Percentiles rank a stretch among this genome's conserved stretches.
phyloP scores from a whole-genome alignment of 2,888 invertebrate species.

The Chromoteleia sp. region DNA sequence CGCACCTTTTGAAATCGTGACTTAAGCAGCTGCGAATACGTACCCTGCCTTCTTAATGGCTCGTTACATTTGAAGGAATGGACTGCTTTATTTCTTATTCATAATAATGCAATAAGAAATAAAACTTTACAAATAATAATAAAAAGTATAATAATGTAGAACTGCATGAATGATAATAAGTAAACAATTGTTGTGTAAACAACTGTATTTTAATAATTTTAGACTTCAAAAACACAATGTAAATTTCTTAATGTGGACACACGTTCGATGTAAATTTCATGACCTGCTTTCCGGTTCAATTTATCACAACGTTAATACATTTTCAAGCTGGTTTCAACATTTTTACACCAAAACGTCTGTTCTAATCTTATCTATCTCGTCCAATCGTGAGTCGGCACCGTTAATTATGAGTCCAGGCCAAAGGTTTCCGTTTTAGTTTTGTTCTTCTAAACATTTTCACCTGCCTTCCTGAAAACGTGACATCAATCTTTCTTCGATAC shows the following conservation, averaged over 20 bases:
- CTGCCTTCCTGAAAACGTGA: not conserved
- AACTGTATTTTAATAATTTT: not conserved
- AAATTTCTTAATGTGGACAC: not conserved
- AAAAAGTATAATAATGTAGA: too few relatives aligned
- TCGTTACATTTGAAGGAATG: too few relatives aligned
- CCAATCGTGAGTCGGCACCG: conserved; percentile 17
- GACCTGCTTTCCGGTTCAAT: conserved; percentile 24
- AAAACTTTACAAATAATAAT: too few relatives aligned
- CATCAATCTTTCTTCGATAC: conserved; percentile 14
- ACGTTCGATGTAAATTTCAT: conserved; percentile 9
- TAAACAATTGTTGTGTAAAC: not conserved
- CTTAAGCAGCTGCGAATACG: not conserved
- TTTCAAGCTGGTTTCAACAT: conserved; percentile 30
- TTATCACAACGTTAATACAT: conserved; percentile 19
- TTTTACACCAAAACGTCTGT: conserved; percentile 30
- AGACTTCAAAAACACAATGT: conserved; percentile 3
- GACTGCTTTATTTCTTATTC: too few relatives aligned
- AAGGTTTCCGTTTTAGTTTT: conserved; percentile 2
- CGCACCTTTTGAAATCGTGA: not conserved
- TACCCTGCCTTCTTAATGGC: too few relatives aligned
- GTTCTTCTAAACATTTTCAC: not conserved
- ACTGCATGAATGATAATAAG: not conserved
- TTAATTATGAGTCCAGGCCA: conserved; percentile 17
- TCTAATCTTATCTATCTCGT: conserved; percentile 41
- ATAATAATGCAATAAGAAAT: too few relatives aligned